Conservation (phyloP, 2,797 vertebrate genomes). For the Syndactyla subalaris region DNA sequence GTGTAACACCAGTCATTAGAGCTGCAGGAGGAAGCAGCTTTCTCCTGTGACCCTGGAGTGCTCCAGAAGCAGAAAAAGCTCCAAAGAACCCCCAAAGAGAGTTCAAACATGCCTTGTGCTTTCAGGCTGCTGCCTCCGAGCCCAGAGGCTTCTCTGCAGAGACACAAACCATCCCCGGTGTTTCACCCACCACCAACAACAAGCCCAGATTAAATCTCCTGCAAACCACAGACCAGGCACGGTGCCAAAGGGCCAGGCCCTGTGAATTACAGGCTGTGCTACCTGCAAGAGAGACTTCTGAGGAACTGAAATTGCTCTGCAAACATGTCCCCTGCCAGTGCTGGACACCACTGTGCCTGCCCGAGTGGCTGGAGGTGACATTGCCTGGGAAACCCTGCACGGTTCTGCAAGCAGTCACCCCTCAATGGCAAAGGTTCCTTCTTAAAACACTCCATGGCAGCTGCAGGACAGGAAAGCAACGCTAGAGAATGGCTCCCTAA, state of each 20-base stretch:
- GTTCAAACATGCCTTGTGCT: background rate
- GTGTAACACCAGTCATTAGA: background rate
- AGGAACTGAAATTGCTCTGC: background rate
- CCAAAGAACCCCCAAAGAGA: background rate
- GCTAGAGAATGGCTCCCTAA: background rate
- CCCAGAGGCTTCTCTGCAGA: background rate
- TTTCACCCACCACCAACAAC: background rate
- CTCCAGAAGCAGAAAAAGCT: background rate
- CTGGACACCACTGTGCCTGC: background rate
- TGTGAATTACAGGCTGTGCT: background rate
- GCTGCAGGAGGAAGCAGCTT: background rate
- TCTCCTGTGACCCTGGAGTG: background rate
- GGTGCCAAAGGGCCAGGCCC: background rate
- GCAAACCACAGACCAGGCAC: background rate
- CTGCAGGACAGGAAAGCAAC: background rate
- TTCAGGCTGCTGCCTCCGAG: background rate
- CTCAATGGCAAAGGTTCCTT: background rate
- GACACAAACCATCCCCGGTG: background rate
- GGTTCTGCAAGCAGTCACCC: background rate
- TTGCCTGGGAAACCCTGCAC: background rate
- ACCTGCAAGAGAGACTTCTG: background rate
- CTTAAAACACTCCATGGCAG: rapidly evolving
- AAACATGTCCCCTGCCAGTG: background rate
- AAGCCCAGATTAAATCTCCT: background rate
- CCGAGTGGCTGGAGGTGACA: background rate